Evolutionary conservation across 2,888 invertebrate genomes (phyloP), one percentile per base, ranked within the genome.

Genomic region (Rhamnusium bicolor): DNA sequence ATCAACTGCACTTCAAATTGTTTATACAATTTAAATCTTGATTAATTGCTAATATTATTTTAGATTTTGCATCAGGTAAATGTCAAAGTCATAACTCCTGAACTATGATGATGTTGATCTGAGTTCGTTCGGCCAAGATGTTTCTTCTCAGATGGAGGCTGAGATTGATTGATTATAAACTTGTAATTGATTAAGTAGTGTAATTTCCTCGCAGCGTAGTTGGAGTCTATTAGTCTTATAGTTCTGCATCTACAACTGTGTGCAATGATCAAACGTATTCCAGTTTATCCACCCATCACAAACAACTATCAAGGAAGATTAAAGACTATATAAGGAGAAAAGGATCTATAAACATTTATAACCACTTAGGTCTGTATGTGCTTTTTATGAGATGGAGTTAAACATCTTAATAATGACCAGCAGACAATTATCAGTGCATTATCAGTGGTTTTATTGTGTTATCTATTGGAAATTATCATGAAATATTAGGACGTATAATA

Each of bases 171-270:
- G 83, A 82, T 82, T 76, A 81, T 78, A 78, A 80, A 76, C 78
- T 77, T 72, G 77, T 83, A 84, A 84, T 84, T 82, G 84, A 84
- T 84, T 82, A 84, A 82, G 78, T 82, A 80, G 80, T 77, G 79
- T 81, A 82, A 82, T 81, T 81, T 81, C 79, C 79, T 76, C 77
- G 65, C 53, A 54, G 54, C 61, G 10, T 47, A 16, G 71, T 71
- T 65, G 65, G 65, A 71, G 71, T 65, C 65, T 65, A 65, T 71
- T 71, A 71, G 71, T 56, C 54, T 65, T 71, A 19, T 16, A 46
- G 51, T 69, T 69, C 65, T 65, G 61, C 46, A 71, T 54, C 67
- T 67, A 67, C 67, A 67, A 70, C 70, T 71, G 58, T 71, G 58
- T 54, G 53, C 51, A 65, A 71, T 40, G 46, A 67, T 7, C 67